These are phyloP conservation scores for Eulithis prunata DNA, from an alignment of 2,888 invertebrate species.

Conservation along the genomic window DNA sequence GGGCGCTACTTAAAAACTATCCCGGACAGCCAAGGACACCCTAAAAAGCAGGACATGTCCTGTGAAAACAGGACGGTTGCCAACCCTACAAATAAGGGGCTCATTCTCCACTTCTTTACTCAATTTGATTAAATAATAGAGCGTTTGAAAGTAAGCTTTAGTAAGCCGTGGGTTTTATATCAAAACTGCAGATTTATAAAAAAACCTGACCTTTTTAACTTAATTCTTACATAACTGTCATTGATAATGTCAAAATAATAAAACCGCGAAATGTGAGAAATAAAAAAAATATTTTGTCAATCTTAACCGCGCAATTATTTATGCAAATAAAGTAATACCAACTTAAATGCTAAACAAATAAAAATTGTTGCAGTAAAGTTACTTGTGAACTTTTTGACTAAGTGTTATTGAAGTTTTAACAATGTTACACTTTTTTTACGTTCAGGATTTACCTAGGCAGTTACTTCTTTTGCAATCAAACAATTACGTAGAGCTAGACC, in stretches of 20 bases:
- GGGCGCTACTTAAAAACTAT: too few relatives aligned
- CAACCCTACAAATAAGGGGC: too few relatives aligned
- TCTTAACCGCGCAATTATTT: conserved; percentile 17
- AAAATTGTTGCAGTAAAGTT: neutral
- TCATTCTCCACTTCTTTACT: too few relatives aligned
- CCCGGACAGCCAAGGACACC: too few relatives aligned
- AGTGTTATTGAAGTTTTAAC: too few relatives aligned
- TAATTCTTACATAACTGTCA: neutral
- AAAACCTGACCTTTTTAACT: conserved; percentile 27
- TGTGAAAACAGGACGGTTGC: too few relatives aligned
- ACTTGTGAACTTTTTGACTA: too few relatives aligned
- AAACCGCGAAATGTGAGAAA: conserved; percentile 8
- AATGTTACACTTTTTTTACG: too few relatives aligned
- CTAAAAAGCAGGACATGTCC: too few relatives aligned
- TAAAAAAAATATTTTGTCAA: neutral
- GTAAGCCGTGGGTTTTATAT: neutral
- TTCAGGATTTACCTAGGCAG: too few relatives aligned
- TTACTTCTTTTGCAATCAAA: too few relatives aligned
- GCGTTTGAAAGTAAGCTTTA: neutral
- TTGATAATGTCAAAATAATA: conserved; percentile 37
- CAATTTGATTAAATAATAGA: neutral
- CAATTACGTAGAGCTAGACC: too few relatives aligned
- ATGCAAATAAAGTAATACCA: conserved; percentile 16
- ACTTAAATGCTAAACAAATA: conserved; percentile 1
- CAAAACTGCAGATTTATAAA: conserved; percentile 1